A percentile compares a stretch with the other conserved stretches of the same genome.
These are phyloP conservation scores for Drosophila nigrodunni DNA, from an alignment of 1,140 invertebrate genomes.

Conservation along the genomic window DNA sequence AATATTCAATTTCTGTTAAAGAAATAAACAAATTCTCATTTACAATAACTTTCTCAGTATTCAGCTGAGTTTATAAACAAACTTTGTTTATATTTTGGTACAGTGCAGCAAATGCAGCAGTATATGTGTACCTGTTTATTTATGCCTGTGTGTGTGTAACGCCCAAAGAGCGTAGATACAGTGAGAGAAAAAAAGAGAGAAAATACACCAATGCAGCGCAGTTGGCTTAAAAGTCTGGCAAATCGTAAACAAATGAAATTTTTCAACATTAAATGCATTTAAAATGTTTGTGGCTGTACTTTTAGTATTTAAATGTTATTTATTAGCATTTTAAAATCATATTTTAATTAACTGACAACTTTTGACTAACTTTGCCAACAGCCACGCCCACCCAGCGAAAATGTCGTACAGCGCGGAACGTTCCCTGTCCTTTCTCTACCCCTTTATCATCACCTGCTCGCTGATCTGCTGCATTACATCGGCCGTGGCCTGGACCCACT, in stretches of 20 bases:
- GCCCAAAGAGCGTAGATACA: constrained; percentile 30
- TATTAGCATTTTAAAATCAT: too few relatives aligned
- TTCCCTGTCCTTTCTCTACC: constrained; percentile 86
- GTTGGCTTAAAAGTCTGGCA: not conserved
- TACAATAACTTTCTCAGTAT: not conserved
- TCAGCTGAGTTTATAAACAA: not conserved
- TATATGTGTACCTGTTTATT: constrained; percentile 10
- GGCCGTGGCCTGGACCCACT: constrained; percentile 88
- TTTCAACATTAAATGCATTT: constrained; percentile 5
- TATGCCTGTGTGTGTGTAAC: constrained; percentile 27
- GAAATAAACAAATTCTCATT: constrained; percentile 25
- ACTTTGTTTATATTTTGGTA: constrained; percentile 36
- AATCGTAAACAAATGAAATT: constrained; percentile 17
- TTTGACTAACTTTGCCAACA: constrained; percentile 1
- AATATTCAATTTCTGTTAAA: constrained; percentile 4
- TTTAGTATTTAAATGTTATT: too few relatives aligned
- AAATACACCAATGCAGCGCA: constrained; percentile 20
- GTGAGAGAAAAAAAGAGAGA: constrained; percentile 16
- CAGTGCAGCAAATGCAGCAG: constrained; percentile 31
- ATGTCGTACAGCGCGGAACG: constrained; percentile 85
- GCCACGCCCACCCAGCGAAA: constrained; percentile 34
- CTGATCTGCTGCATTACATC: constrained; percentile 86
- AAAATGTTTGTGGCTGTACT: constrained; percentile 1
- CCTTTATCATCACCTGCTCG: constrained; percentile 85
- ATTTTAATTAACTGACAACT: too few relatives aligned